Evolutionary conservation across 64 coral and sea anemone genomes (phyloP).

Genomic region (Acropora yongei): DNA sequence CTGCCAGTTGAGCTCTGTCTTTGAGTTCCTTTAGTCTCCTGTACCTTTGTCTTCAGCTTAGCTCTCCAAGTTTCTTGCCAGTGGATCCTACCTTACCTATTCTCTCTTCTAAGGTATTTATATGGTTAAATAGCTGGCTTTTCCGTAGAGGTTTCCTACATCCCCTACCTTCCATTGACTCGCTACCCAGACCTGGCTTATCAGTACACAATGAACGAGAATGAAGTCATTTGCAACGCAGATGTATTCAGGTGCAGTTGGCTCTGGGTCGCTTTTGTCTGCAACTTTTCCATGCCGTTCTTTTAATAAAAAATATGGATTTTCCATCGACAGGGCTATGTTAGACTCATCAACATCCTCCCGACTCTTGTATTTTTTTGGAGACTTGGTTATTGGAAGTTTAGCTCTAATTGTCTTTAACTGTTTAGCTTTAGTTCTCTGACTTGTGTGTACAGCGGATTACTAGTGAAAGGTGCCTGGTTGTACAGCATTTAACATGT

Average conservation of each 20-base stretch:
- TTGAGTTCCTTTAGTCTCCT: background rate
- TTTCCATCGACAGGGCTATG: background rate
- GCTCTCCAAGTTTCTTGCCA: background rate
- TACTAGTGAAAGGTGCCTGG: background rate
- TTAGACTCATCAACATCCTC: background rate
- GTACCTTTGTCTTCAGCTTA: background rate
- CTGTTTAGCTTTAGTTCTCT: background rate
- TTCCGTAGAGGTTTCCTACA: background rate
- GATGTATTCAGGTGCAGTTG: background rate
- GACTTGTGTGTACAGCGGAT: background rate
- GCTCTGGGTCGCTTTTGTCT: background rate
- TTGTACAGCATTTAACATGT: background rate
- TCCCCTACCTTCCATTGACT: background rate
- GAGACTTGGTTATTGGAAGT: background rate
- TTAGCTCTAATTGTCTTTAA: background rate
- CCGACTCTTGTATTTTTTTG: background rate
- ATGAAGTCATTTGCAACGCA: background rate
- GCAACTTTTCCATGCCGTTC: background rate
- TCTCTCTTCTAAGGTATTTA: background rate
- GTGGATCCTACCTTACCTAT: background rate
- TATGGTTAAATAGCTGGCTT: background rate
- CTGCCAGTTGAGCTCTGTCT: background rate
- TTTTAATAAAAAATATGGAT: background rate
- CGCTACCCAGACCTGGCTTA: background rate
- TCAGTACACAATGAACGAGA: background rate